Conservation (phyloP, 2,113 vertebrate genomes). For the Uropsilus gracilis region DNA sequence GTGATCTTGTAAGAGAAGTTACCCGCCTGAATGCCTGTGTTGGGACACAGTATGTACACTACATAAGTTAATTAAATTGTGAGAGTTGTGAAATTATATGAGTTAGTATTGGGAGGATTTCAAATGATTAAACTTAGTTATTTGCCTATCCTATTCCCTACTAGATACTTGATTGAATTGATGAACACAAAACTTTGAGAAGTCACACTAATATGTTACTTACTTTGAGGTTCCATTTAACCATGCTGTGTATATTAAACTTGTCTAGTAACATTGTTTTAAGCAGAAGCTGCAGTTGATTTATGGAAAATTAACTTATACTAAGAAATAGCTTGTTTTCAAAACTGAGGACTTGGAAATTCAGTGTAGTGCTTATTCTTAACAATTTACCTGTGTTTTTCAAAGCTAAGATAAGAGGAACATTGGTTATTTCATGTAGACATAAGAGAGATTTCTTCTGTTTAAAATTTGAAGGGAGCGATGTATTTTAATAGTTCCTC, state of each 20-base stretch:
- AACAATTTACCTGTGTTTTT: slow-evolving; percentile 1
- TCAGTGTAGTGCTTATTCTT: not conserved
- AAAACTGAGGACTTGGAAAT: not conserved
- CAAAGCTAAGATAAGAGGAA: not conserved
- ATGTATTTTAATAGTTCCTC: not conserved
- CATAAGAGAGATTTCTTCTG: not conserved
- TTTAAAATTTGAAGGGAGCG: slow-evolving; percentile 36
- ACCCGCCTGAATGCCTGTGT: not conserved
- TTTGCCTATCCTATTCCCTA: not conserved
- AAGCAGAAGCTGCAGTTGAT: slow-evolving; percentile 9
- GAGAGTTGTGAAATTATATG: slow-evolving; percentile 16
- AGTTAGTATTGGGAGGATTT: slow-evolving; percentile 34
- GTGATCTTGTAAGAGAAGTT: slow-evolving; percentile 43
- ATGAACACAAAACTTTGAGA: slow-evolving; percentile 2
- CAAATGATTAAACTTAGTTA: slow-evolving; percentile 23
- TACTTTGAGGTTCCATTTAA: slow-evolving; percentile 36
- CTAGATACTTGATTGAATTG: not conserved
- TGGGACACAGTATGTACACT: slow-evolving; percentile 35
- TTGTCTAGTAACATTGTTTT: slow-evolving; percentile 20
- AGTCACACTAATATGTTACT: slow-evolving; percentile 36
- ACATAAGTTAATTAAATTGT: slow-evolving; percentile 24
- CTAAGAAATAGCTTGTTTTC: slow-evolving; percentile 45
- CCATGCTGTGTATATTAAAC: not conserved
- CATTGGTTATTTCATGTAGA: not conserved
- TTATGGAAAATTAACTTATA: not conserved